Conservation (phyloP, 1,140 invertebrate species). For the Megalonaias nervosa region DNA sequence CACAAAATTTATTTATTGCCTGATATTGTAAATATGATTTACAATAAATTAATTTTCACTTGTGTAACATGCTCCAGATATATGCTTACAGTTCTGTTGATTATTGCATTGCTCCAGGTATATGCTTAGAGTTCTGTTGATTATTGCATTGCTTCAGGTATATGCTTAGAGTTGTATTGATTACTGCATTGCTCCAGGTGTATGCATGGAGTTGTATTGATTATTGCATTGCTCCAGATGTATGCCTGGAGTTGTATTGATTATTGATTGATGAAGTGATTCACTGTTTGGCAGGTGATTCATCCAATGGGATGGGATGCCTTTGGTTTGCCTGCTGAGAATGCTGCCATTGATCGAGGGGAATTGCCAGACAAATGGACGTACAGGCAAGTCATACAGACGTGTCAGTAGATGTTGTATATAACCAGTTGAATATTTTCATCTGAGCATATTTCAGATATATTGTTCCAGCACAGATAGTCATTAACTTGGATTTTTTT, state of each 20-base stretch:
- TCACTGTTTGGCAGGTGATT: slow-evolving; percentile 44
- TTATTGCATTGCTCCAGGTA: neutral
- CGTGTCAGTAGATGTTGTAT: too few species aligned
- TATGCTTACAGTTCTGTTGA: neutral
- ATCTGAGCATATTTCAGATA: too few species aligned
- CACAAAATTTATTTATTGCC: too few species aligned
- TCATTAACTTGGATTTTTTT: too few species aligned
- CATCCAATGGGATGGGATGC: slow-evolving; percentile 97
- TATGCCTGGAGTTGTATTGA: neutral
- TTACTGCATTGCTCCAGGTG: neutral
- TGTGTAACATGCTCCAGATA: neutral
- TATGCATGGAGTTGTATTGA: neutral
- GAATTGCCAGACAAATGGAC: slow-evolving; percentile 91
- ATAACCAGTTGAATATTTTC: too few species aligned
- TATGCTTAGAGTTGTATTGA: neutral
- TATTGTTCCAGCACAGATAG: too few species aligned
- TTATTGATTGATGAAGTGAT: too few species aligned
- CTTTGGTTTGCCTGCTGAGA: slow-evolving; percentile 99
- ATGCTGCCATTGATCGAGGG: slow-evolving; percentile 93
- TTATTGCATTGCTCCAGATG: neutral
- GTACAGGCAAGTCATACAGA: slow-evolving; percentile 66
- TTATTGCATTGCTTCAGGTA: neutral
- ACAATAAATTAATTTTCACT: too few species aligned
- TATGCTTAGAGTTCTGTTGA: neutral
- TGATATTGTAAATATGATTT: too few species aligned